Base-by-base conservation (phyloP, 2,113 vertebrate species). In the Pseudopodoces humilis region DNA sequence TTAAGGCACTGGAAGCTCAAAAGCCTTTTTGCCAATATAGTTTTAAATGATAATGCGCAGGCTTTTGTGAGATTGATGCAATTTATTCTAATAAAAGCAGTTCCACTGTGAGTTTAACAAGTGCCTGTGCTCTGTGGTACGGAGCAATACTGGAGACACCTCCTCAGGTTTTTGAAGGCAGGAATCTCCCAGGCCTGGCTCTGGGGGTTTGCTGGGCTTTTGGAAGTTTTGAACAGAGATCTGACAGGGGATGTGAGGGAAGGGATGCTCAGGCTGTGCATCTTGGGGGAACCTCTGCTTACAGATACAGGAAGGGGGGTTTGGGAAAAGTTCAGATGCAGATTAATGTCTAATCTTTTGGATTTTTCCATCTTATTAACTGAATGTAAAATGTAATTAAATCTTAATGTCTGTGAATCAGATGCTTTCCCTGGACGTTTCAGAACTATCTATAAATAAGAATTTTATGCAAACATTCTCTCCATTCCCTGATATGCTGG, bases 51-150 rank as follows among this genome's bases (percentile, higher is more conserved):
- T 92, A 96, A 92, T 75, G 33, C 59, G 47, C 47, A 81, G 68
- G 75, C 76, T 94, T 93, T 93, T 74, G 52, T 75, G 83, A 90
- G 68, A 86, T 90, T 86, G 69, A 19, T 94, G 27, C 47, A 74
- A 71, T 95, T 94, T 95, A 62, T 76, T 92, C 55, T 50, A 55
- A 88, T 94, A 81, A 97, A 95, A n/a, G 49, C 72, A 14, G 56
- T 70, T 83, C 72, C 23, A 0, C 10, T 63, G 93, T 63, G 85
- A 72, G 44, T 86, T 93, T 69, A 78, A 64, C 47, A 71, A 81
- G 79, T 37, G 68, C 53, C 88, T 72, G 82, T 70, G 30, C 59
- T 49, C n/a, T 44, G 62, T 65, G 82, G n/a, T 39, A 33, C 0
- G 1, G 15, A 60, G 60, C 64, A 88, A 60, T 75, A 11, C 75